Conservation (phyloP, 2,113 vertebrate genomes). For the Lamprotornis superbus region DNA sequence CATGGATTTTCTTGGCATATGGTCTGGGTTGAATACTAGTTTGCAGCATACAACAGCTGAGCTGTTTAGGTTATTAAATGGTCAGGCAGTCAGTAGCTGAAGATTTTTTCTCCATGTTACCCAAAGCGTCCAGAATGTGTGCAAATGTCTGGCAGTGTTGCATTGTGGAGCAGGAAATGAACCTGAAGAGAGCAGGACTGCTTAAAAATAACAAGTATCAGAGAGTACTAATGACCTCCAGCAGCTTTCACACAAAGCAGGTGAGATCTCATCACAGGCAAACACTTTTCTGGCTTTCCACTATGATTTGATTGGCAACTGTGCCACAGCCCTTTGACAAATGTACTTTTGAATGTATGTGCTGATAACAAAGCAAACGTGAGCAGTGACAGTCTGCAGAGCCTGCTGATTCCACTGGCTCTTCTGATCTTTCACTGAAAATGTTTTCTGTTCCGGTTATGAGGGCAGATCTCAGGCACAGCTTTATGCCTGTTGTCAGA, state of each 20-base stretch:
- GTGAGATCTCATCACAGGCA: background rate
- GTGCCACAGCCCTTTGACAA: background rate
- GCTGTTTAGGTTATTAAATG: background rate
- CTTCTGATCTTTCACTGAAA: background rate
- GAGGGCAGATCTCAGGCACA: background rate
- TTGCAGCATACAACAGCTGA: background rate
- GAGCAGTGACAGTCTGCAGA: background rate
- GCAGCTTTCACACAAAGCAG: background rate
- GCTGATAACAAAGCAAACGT: background rate
- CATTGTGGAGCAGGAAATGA: background rate
- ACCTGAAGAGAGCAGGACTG: background rate
- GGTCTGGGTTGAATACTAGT: background rate
- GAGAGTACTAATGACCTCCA: background rate
- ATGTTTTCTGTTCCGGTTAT: background rate
- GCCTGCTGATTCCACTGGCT: background rate
- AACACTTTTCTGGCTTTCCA: background rate
- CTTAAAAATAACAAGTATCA: background rate
- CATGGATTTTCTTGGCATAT: background rate
- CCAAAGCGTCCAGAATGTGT: background rate
- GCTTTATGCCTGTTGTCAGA: background rate
- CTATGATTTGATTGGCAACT: rapidly evolving
- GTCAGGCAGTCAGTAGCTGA: background rate
- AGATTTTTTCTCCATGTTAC: background rate
- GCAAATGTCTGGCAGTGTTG: background rate
- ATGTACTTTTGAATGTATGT: background rate